Conservation (phyloP, 2,113 vertebrate genomes). For the Arenaria interpres region DNA sequence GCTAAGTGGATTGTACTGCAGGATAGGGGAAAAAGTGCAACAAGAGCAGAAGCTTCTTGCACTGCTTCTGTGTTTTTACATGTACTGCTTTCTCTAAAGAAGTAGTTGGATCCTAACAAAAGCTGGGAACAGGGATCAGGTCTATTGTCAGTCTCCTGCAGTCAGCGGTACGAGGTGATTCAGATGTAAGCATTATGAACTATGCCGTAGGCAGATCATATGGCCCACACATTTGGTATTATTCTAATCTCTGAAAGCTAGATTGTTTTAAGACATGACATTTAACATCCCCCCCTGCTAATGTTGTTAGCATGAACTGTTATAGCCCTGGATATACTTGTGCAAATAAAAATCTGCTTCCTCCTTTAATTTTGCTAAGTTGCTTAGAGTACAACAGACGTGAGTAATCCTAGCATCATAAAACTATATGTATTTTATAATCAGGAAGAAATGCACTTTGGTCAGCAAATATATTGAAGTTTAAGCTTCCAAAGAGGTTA, state of each 20-base stretch:
- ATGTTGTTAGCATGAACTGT: not conserved
- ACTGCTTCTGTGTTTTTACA: not conserved
- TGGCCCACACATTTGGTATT: not conserved
- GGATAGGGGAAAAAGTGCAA: not conserved
- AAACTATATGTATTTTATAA: not conserved
- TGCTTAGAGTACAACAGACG: not conserved
- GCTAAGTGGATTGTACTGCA: not conserved
- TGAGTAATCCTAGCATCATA: not conserved
- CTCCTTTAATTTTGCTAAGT: not conserved
- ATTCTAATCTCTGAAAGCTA: not conserved
- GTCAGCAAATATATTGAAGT: not conserved
- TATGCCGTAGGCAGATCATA: not conserved
- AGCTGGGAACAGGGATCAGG: not conserved
- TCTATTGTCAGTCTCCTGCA: not conserved
- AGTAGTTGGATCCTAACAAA: not conserved
- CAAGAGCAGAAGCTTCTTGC: not conserved
- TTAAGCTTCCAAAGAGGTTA: not conserved
- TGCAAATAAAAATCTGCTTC: not conserved
- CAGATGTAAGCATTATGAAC: not conserved
- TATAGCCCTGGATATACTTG: not conserved
- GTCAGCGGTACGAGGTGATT: not conserved
- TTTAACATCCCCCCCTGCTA: not conserved
- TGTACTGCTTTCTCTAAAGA: not conserved
- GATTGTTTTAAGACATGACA: not conserved
- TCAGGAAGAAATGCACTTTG: not conserved